Conservation (phyloP, 2,797 vertebrate genomes). For the Trematomus bernacchii region DNA sequence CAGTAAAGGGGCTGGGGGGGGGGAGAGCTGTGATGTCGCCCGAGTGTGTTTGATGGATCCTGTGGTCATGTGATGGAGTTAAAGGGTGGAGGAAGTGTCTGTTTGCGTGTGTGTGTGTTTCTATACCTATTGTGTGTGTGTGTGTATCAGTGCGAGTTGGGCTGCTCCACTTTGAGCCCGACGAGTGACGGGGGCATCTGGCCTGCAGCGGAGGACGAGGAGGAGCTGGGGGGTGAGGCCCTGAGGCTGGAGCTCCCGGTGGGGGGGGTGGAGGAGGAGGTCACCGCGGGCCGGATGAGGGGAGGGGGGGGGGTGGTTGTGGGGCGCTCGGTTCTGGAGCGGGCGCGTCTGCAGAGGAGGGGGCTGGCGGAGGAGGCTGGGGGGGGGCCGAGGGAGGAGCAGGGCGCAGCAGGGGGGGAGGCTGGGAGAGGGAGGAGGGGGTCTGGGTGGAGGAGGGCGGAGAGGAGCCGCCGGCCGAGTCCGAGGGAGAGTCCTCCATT, state of each 20-base stretch:
- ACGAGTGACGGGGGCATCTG: constrained; percentile 88
- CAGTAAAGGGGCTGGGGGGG: constrained; percentile 49
- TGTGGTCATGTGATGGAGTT: constrained; percentile 28
- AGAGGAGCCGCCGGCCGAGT: constrained; percentile 60
- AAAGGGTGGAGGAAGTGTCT: constrained; percentile 22
- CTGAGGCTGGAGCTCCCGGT: constrained; percentile 72
- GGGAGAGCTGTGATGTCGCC: constrained; percentile 41
- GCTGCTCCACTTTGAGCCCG: constrained; percentile 87
- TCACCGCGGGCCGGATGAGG: constrained; percentile 88
- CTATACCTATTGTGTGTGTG: background rate
- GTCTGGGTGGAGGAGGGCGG: constrained; percentile 74
- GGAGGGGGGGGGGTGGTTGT: constrained; percentile 93
- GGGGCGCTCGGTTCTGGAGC: constrained; percentile 88
- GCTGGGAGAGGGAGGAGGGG: constrained; percentile 81
- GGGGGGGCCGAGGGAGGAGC: constrained; percentile 84
- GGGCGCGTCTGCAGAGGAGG: constrained; percentile 88
- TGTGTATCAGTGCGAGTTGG: constrained; percentile 78
- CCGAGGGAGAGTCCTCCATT: constrained; percentile 84
- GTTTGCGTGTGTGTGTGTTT: constrained; percentile 28
- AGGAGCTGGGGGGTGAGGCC: constrained; percentile 74
- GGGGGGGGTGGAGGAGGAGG: constrained; percentile 70
- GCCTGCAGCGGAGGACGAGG: constrained; percentile 57
- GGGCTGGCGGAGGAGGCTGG: constrained; percentile 86
- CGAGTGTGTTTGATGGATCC: constrained; percentile 5
- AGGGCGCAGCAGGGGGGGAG: constrained; percentile 85